Conservation (phyloP, 2,888 invertebrate species). For the Agonopterix subpropinquella region DNA sequence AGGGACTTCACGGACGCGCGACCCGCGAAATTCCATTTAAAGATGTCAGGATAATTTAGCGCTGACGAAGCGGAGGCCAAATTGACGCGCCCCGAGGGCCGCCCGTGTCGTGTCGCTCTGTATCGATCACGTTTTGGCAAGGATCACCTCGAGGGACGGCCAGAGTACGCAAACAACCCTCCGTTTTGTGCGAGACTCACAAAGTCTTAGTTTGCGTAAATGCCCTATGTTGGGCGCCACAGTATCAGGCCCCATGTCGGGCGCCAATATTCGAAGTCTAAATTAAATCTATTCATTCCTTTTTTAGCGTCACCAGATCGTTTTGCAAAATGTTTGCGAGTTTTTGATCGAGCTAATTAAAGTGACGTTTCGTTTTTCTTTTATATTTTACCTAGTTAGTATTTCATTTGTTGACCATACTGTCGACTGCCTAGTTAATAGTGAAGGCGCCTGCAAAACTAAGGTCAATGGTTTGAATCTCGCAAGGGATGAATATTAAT, state of each 20-base stretch:
- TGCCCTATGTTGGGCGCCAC: conserved; percentile 32
- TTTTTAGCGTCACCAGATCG: too few relatives aligned
- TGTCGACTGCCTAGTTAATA: too few relatives aligned
- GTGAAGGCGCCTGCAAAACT: too few relatives aligned
- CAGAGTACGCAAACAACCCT: conserved; percentile 55
- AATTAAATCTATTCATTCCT: too few relatives aligned
- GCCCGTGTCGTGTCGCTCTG: conserved; percentile 34
- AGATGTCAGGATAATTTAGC: conserved; percentile 73
- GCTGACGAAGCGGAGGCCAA: conserved; percentile 68
- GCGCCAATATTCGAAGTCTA: too few relatives aligned
- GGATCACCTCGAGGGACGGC: conserved; percentile 43
- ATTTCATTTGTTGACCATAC: too few relatives aligned
- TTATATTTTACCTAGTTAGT: too few relatives aligned
- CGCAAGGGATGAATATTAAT: too few relatives aligned
- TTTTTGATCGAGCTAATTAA: too few relatives aligned
- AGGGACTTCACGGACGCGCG: conserved; percentile 50
- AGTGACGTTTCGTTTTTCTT: too few relatives aligned
- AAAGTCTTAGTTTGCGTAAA: conserved; percentile 35
- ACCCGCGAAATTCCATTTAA: conserved; percentile 73
- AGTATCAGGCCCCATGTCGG: conserved; percentile 11
- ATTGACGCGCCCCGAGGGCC: conserved; percentile 65
- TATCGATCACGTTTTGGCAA: conserved; percentile 59
- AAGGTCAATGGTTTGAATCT: too few relatives aligned
- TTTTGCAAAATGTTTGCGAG: too few relatives aligned
- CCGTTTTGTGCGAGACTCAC: conserved; percentile 35